Base-by-base conservation (phyloP, 2,888 invertebrate genomes). In the Troglohyphantes excavatus region DNA sequence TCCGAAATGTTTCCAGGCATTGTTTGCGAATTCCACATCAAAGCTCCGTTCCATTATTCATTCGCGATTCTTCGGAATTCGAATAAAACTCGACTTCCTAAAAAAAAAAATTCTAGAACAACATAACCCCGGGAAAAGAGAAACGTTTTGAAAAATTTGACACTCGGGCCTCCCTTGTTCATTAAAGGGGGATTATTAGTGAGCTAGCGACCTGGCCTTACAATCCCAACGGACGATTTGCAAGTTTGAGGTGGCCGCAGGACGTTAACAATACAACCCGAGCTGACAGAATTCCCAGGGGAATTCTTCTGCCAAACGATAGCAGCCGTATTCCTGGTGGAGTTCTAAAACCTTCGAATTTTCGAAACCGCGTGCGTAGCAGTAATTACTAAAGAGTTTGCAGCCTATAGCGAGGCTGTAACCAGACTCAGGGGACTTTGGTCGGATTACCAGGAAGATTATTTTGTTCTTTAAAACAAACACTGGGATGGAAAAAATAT, bases 191-290 rank as follows among this genome's bases (percentile, higher is more conserved):
- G 88, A 89, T 89, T 89, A 89, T 89, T 89, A 82, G 88, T 65
- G 46, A 82, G 75, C 88, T 46, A 70, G 67, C 85, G 39, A 61
- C 76, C 68, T 68, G 43, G 72, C 67, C 65, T 53, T 73, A 23
- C 9, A 5, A 5, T 89, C 88, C 88, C 88, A 70, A 61, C 9
- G 81, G 88, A 89, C 88, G 82, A 89, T 89, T 89, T 89, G 88
- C 70, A 89, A 89, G 88, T 89, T 89, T 82, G 76, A 89, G 88
- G 88, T 89, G 88, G 82, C 88, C 82, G 76, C 82, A 89, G 88
- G 88, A 89, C 81, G 82, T 89, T 82, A 82, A 76, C 76, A 76
- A 89, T 81, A 89, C 88, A 89, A 76, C 82, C 46, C 76, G 82
- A 82, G 75, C 88, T 26, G 39, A 5, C n/a, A 27, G 33, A 59